These are phyloP conservation scores for Xanthorhoe designata DNA, from an alignment of 2,888 invertebrate genomes.

Conservation along the genomic window DNA sequence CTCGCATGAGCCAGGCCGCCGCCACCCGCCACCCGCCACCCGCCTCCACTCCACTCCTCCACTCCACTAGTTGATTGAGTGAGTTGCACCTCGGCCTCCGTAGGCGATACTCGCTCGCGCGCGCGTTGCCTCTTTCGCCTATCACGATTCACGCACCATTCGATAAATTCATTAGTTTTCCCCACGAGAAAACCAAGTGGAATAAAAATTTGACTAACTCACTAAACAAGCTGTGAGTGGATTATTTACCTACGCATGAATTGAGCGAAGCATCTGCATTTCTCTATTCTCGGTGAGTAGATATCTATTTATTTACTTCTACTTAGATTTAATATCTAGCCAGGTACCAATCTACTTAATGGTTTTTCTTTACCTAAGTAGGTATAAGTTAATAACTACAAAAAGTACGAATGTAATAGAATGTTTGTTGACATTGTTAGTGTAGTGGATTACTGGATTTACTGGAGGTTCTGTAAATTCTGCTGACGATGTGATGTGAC, in stretches of 20 bases:
- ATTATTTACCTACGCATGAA: constrained; percentile 51
- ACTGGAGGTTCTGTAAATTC: constrained; percentile 42
- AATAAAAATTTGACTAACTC: constrained; percentile 57
- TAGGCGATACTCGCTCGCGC: constrained; percentile 25
- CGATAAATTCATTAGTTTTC: constrained; percentile 76
- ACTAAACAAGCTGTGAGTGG: constrained; percentile 64
- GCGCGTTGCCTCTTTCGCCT: constrained; percentile 24
- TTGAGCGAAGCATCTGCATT: constrained; percentile 38
- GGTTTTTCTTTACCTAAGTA: constrained; percentile 47
- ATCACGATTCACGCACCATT: constrained; percentile 43
- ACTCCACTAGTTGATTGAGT: constrained; percentile 37
- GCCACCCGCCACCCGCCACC: constrained; percentile 8
- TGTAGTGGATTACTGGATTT: constrained; percentile 39
- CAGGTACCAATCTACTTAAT: not conserved
- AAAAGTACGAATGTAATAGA: constrained; percentile 41
- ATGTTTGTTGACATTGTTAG: constrained; percentile 62
- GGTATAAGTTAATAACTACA: constrained; percentile 7
- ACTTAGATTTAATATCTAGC: no score
- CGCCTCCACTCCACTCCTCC: constrained; percentile 9
- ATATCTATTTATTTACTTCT: constrained; percentile 37
- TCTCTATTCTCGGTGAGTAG: constrained; percentile 60
- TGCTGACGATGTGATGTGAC: not conserved
- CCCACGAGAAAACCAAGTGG: constrained; percentile 76
- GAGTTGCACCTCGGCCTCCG: constrained; percentile 36
- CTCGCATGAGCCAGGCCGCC: not conserved